phyloP scores from a whole-genome alignment of 1,140 invertebrate species.

The Streblospio benedicti region DNA sequence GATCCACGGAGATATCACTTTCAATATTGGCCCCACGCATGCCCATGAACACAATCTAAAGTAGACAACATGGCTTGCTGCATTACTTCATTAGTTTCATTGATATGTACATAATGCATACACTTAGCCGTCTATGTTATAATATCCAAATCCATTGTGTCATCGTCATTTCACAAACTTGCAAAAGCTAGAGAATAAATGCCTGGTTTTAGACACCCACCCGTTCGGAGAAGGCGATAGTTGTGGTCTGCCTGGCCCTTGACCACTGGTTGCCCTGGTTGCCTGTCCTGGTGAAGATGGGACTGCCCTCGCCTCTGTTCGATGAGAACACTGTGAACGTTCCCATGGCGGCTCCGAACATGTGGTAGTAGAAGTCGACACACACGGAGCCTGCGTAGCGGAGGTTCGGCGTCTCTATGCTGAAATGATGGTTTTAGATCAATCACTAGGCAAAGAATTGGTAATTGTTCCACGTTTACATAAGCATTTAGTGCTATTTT shows the following conservation, averaged over 20 bases:
- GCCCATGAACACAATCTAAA: slow-evolving; percentile 28
- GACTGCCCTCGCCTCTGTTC: slow-evolving; percentile 15
- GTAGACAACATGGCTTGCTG: too few relatives aligned
- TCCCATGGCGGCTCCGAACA: slow-evolving; percentile 56
- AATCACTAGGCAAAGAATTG: too few relatives aligned
- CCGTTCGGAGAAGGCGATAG: not conserved
- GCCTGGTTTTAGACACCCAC: too few relatives aligned
- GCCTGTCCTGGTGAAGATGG: slow-evolving; percentile 7
- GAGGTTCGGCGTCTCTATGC: not conserved
- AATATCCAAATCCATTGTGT: too few relatives aligned
- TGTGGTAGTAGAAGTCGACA: slow-evolving; percentile 63
- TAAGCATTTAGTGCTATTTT: too few relatives aligned
- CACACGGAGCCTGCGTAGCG: slow-evolving; percentile 19
- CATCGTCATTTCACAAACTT: too few relatives aligned
- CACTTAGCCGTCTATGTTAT: too few relatives aligned
- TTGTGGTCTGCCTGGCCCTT: slow-evolving; percentile 19
- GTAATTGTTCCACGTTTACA: too few relatives aligned
- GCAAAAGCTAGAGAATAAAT: too few relatives aligned
- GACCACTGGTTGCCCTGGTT: slow-evolving; percentile 25
- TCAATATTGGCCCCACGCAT: slow-evolving; percentile 24
- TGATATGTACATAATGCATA: too few relatives aligned
- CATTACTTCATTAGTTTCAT: too few relatives aligned
- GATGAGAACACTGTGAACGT: slow-evolving; percentile 29
- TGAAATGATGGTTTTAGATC: too few relatives aligned
- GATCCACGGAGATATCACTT: slow-evolving; percentile 41